phyloP scores from a whole-genome alignment of 1,140 invertebrate genomes.

The Araneus ventricosus region DNA sequence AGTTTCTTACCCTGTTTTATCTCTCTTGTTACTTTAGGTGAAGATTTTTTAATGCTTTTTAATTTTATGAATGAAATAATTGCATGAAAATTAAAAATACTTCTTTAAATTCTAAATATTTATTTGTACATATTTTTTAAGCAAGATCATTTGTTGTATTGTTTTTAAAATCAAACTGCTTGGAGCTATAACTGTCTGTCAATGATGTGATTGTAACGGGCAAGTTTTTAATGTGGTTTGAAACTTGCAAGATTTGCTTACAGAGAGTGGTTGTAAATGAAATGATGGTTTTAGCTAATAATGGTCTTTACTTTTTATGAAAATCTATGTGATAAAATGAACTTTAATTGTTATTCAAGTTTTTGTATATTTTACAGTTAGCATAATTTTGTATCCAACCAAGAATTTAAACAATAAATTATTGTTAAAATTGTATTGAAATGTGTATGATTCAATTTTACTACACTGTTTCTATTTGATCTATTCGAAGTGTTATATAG shows the following conservation, averaged over 20 bases:
- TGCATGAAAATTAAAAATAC: too few species aligned
- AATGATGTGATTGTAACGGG: background rate
- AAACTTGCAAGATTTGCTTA: background rate
- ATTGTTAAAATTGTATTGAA: conserved; percentile 20
- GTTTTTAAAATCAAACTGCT: background rate
- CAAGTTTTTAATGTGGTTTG: background rate
- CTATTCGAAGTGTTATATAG: too few species aligned
- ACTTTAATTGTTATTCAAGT: conserved; percentile 42
- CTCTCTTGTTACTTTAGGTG: too few species aligned
- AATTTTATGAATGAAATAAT: too few species aligned
- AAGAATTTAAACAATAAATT: conserved; percentile 47
- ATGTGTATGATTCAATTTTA: too few species aligned
- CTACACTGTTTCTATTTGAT: too few species aligned
- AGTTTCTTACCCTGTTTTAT: too few species aligned
- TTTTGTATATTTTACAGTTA: conserved; percentile 51
- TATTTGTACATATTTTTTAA: background rate
- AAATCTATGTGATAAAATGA: conserved; percentile 39
- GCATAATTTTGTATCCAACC: conserved; percentile 36
- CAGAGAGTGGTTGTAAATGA: background rate
- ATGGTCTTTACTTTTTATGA: conserved; percentile 29
- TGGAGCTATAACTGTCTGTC: background rate
- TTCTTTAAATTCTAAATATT: too few species aligned
- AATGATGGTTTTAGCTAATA: background rate
- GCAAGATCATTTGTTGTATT: background rate
- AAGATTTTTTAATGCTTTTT: too few species aligned